Evolutionary conservation across 1,140 invertebrate species (phyloP), one percentile per base, ranked within the genome.

Genomic region (Ceratina calcarata): DNA sequence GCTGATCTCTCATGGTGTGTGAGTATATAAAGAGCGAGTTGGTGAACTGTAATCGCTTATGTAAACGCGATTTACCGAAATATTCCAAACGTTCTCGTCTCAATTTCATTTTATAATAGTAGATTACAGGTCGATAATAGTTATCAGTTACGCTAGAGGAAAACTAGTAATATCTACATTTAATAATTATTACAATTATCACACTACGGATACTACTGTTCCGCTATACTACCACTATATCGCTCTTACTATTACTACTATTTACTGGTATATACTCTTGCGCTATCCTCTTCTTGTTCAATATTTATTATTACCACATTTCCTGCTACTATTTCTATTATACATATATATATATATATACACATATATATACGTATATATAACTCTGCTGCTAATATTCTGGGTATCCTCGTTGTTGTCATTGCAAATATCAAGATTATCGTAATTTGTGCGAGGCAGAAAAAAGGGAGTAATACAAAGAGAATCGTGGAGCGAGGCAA

Each of bases 1-100:
- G 87, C 88, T 90, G 87, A 91, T 92, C 88, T 92, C 90, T 92
- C 77, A 90, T 91, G 88, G 89, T 91, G 89, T 91, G 90, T 90
- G 88, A 91, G 90, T 90, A 91, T 90, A 90, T 89, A 89, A 85
- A 88, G 87, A 91, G 88, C 89, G 87, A 89, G 81, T 87, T 87
- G 86, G 87, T 90, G 89, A 83, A 90, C 79, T 82, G 85, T 85
- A 89, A 72, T 88, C 87, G 85, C 87, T 90, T 88, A 86, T 86
- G 85, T 89, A 87, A 88, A 89, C 86, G 89, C 87, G 89, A 88
- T 86, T 84, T 89, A 86, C 83, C 78, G 83, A 86, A 87, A 90
- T 89, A 89, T 86, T 88, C 86, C 87, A 86, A 69, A 87, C 82
- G 73, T 86, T 89, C 70, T 88, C 81, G 66, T 86, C 87, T 88